phyloP scores from a whole-genome alignment of 2,797 vertebrate genomes.

The Tapera naevia region DNA sequence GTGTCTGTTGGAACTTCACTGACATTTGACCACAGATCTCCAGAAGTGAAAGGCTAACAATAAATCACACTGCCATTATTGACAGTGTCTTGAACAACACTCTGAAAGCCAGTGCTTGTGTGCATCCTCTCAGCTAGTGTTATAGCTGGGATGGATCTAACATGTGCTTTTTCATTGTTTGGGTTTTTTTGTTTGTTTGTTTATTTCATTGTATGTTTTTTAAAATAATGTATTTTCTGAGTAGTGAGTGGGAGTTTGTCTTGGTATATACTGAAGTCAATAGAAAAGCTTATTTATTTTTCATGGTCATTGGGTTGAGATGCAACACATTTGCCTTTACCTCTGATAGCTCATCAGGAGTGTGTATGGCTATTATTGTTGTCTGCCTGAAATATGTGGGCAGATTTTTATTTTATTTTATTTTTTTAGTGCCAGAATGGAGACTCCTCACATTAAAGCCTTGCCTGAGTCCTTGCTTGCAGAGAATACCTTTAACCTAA shows the following conservation, averaged over 20 bases:
- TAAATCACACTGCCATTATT: background rate
- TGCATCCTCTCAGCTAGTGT: fast-evolving
- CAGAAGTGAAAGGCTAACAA: background rate
- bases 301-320: background rate
- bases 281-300: background rate
- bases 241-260: background rate
- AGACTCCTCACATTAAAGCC: background rate
- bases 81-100: background rate
- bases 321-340: background rate
- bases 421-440: background rate
- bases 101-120: background rate
- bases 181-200: too few relatives aligned
- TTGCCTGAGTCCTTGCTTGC: background rate
- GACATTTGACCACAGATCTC: background rate
- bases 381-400: background rate
- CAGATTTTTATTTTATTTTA: background rate
- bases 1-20: background rate
- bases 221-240: background rate
- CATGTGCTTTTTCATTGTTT: too few relatives aligned
- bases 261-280: background rate
- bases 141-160: background rate
- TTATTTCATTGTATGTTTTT: background rate
- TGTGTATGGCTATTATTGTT: background rate
- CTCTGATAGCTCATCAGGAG: background rate
- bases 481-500: background rate